These are phyloP conservation scores for Mustela nigripes DNA, from an alignment of 2,113 vertebrate species.

Conservation along the genomic window DNA sequence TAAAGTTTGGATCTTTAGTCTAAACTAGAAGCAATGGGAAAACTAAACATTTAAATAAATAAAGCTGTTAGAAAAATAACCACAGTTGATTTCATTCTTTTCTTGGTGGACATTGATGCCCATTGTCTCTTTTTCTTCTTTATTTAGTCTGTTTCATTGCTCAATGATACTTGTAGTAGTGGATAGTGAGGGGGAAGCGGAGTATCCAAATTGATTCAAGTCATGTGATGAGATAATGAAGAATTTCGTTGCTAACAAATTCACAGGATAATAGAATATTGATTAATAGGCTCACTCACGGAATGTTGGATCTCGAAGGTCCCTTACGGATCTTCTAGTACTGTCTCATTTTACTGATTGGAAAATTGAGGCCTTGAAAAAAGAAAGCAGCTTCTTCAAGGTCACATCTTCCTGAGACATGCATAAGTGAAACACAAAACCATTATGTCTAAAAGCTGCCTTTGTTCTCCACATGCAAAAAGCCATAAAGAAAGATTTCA, in stretches of 20 bases:
- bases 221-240: not conserved
- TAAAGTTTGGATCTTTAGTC: not conserved
- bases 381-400: not conserved
- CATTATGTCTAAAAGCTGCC: not conserved
- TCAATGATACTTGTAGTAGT: not conserved
- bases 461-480: not conserved
- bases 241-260: not conserved
- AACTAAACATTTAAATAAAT: not conserved
- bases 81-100: not conserved
- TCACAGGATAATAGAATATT: not conserved
- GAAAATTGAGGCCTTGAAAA: not conserved
- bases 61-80: not conserved
- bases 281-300: not conserved
- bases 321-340: not conserved
- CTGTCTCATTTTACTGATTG: not conserved
- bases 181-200: not conserved
- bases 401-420: not conserved
- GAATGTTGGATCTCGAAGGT: not conserved
- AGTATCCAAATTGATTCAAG: not conserved
- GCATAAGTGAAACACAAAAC: not conserved
- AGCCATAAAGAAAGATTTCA: not conserved
- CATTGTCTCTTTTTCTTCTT: not conserved
- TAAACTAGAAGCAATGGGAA: not conserved
- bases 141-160: not conserved
- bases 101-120: not conserved